Base-by-base conservation (phyloP, 2,113 vertebrate species). In the Penelope pileata region DNA sequence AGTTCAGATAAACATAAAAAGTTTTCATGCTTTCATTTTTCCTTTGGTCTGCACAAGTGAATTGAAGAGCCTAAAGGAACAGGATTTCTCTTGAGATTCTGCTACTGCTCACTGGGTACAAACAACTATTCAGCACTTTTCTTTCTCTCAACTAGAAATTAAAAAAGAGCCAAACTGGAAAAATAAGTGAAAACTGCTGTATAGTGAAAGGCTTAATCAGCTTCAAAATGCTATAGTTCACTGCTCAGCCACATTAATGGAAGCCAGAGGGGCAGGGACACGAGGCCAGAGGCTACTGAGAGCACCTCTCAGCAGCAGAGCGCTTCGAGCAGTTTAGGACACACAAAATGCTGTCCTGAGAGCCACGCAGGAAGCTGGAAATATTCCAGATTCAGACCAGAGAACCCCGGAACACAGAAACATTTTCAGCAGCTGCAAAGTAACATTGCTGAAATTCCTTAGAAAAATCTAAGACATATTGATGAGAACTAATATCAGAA, bases 21-120 rank as follows among this genome's bases (percentile, higher is more conserved):
- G 78, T 94, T 91, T 85, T 66, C 32, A 7, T 43, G 40, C 62
- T 88, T 96, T 92, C 60, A 60, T 94, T 78, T 88, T 68, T 87
- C 70, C 81, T 96, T 92, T 90, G 74, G 81, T 94, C 86, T 96
- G 91, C 74, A 62, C 48, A 86, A 91, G 77, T 79, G 84, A 84
- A 42, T 12, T 51, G 81, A 91, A 82, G n/a, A 88, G 91, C 94
- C 89, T 92, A 50, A 89, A 96, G 82, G 86, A 94, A 90, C 36
- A 70, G 53, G 59, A 79, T 75, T 84, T 88, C 96, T 72, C 78
- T 50, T 48, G 89, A 87, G 89, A 83, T 83, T 80, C 88, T 90
- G 78, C 82, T 79, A 70, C 73, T 80, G 59, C 67, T 93, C 30
- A 47, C 50, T 58, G 62, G 58, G 56, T 82, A 26, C 58, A 79